Evolutionary conservation across 2,113 vertebrate genomes (phyloP).

Genomic region (Shinisaurus crocodilurus): DNA sequence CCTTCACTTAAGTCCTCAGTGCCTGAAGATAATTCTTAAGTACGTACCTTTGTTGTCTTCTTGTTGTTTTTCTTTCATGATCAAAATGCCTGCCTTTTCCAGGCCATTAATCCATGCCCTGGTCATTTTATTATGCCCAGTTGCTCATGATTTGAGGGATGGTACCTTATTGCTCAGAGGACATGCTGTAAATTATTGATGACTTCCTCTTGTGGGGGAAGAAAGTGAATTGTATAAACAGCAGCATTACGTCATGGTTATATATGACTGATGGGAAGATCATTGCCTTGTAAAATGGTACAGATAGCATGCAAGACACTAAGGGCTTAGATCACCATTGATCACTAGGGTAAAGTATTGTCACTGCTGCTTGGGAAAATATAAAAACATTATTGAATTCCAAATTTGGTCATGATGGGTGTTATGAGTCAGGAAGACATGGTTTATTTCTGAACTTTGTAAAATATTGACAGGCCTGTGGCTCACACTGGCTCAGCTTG

Average conservation of each 20-base stretch:
- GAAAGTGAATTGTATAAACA: constrained; percentile 18
- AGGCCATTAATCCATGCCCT: constrained; percentile 2
- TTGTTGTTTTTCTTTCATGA: neutral
- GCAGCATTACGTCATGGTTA: constrained; percentile 32
- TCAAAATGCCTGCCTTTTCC: constrained; percentile 37
- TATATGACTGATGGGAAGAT: constrained; percentile 17
- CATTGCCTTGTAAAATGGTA: constrained; percentile 20
- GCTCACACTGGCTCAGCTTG: too few species aligned
- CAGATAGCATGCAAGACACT: neutral
- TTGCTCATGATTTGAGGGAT: constrained; percentile 3
- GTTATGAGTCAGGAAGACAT: neutral
- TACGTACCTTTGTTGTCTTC: neutral
- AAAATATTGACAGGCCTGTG: neutral
- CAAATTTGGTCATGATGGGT: neutral
- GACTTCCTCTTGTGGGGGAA: constrained; percentile 29
- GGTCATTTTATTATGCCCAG: neutral
- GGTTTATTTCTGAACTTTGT: neutral
- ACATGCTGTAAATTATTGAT: constrained; percentile 47
- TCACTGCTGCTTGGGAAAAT: neutral
- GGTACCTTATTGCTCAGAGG: constrained; percentile 27
- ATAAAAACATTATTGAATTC: neutral
- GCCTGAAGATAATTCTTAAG: neutral
- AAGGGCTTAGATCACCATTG: neutral
- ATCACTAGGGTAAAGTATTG: neutral
- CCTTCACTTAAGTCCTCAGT: neutral